Base-by-base conservation (phyloP, 2,797 vertebrate species). In the Poeciliopsis turneri region DNA sequence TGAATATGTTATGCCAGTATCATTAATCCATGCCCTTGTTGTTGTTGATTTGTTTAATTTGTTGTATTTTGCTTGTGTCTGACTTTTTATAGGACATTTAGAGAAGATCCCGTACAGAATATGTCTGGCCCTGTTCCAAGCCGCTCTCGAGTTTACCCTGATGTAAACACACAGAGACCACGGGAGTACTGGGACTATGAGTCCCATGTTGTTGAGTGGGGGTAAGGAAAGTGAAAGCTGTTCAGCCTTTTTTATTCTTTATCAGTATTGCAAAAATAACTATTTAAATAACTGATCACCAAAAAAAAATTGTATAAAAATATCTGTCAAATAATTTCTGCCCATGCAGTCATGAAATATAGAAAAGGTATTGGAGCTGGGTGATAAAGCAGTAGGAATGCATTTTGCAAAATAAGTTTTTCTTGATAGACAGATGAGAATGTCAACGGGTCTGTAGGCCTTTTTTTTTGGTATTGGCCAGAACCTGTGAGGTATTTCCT, bases 171-270 rank as follows among this genome's bases (percentile, higher is more conserved):
- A 87, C 97, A 97, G 89, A 94, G 97, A 85, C 97, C 97, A 81
- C 95, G 96, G 87, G 97, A 97, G 89, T 97, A 97, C 83, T 97
- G 97, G 97, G 97, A 97, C 90, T 97, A 97, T 45, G 97, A 97
- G 90, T 97, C 97, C 69, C 97, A 97, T 84, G 96, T 97, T 77
- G 97, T 97, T 84, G 97, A 97, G 88, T 97, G 97, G 96, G 97
- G 97, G 97, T 97, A 89, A 92, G 91, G 36, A 25, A 57, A 75
- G 64, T 49, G 0, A 3, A 10, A 39, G 1, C 1, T 16, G 6
- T 66, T 28, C 0, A 16, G 2, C 8, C 23, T 25, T 72, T 25
- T 41, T 75, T 72, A 15, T 28, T 2, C 0, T 30, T 16, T 75
- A 46, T n/a, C 6, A 7, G 6, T 70, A 43, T 70, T 28, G 25